A percentile compares a stretch with the other conserved stretches of the same genome.
Evolutionary conservation across 1,140 invertebrate genomes (phyloP).

Genomic region (Alviniconcha marisindica): DNA sequence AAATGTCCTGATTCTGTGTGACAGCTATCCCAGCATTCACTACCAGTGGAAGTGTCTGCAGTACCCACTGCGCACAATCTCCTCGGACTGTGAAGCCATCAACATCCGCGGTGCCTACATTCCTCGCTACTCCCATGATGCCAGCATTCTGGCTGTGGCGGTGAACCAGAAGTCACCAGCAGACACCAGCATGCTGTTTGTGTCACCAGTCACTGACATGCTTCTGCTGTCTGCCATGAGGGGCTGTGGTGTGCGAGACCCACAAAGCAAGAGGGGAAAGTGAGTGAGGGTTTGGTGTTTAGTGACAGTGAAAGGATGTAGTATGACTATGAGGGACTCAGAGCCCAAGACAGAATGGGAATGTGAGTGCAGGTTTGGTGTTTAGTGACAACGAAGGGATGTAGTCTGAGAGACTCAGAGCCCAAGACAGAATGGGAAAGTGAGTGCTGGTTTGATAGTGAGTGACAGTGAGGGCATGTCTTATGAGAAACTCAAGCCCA

Average conservation of each 20-base stretch:
- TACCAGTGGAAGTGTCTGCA: constrained; percentile 62
- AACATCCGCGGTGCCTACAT: constrained; percentile 62
- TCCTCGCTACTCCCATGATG: constrained; percentile 62
- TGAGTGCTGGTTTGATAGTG: no score
- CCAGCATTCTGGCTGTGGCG: constrained; percentile 72
- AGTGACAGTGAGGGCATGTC: no score
- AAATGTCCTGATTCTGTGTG: background rate
- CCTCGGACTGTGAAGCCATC: constrained; percentile 59
- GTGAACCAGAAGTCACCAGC: constrained; percentile 70
- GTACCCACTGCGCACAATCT: constrained; percentile 63
- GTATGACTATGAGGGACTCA: no score
- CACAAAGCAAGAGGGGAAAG: constrained; percentile 61
- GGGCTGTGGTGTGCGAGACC: constrained; percentile 65
- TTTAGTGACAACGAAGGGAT: no score
- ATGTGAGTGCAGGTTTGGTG: no score
- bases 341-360: no score
- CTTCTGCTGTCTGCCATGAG: constrained; percentile 64
- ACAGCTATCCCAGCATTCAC: constrained; percentile 46
- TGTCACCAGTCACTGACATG: constrained; percentile 69
- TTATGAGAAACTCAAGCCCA: no score
- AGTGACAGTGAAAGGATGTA: no score
- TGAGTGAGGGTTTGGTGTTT: constrained; percentile 39
- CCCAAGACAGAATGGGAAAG: no score
- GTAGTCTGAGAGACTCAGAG: no score
- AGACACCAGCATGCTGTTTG: constrained; percentile 66